Percentiles rank a stretch among this genome's conserved stretches.
These are phyloP conservation scores for Musca vetustissima DNA, from an alignment of 1,140 invertebrate genomes.

Conservation along the genomic window DNA sequence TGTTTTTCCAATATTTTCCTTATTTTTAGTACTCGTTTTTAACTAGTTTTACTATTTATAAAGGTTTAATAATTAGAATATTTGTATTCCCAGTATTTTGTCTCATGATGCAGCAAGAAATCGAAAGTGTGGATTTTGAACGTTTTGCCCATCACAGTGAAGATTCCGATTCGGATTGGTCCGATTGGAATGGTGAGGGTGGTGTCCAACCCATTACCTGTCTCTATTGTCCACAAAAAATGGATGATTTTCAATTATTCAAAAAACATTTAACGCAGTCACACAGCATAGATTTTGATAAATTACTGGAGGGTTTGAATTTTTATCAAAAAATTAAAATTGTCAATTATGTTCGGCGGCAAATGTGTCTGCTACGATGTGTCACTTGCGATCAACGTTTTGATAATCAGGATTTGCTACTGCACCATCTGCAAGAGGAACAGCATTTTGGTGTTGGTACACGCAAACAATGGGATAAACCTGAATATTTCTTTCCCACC, in stretches of 20 bases:
- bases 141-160: constrained; percentile 48
- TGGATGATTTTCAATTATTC: constrained; percentile 63
- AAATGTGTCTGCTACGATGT: constrained; percentile 73
- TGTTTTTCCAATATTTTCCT: too few relatives aligned
- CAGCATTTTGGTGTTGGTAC: constrained; percentile 69
- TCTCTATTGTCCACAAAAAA: constrained; percentile 68
- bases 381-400: constrained; percentile 70
- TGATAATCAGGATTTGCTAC: constrained; percentile 58
- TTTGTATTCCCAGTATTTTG: too few relatives aligned
- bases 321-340: constrained; percentile 90
- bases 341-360: constrained; percentile 83
- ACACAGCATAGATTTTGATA: constrained; percentile 71
- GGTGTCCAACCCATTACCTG: constrained; percentile 66
- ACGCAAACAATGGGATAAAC: constrained; percentile 73
- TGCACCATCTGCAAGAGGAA: constrained; percentile 70
- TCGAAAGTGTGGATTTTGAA: constrained; percentile 45
- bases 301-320: constrained; percentile 61
- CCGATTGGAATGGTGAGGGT: constrained; percentile 70
- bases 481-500: constrained; percentile 88
- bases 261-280: constrained; percentile 68
- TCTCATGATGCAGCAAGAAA: constrained; percentile 32
- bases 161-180: constrained; percentile 73
- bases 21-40: too few relatives aligned
- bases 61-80: too few relatives aligned
- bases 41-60: too few relatives aligned